Evolutionary conservation across 2,797 vertebrate species (phyloP), one percentile per base, ranked within the genome.

Genomic region (Notolabrus celidotus): DNA sequence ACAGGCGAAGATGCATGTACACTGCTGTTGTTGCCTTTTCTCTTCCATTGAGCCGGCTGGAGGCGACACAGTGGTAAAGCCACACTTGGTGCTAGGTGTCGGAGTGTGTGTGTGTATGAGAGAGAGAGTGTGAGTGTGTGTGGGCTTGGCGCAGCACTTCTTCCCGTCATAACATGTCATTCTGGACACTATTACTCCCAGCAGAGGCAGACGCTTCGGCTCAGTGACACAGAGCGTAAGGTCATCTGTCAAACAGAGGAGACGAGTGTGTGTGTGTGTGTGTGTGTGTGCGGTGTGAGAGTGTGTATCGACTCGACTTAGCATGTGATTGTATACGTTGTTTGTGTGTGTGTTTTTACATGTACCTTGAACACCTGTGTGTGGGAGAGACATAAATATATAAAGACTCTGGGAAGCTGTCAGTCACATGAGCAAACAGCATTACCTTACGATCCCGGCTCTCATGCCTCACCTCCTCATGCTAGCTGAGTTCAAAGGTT

Each of bases 221-320:
- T 83, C 77, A 45, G 80, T 79, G 74, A 86, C 90, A 85, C 75
- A 31, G 52, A 77, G 79, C 67, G 20, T 74, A 49, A 86, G 91
- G 88, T 90, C 89, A 89, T 89, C 89, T 82, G 85, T 90, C 88
- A 90, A 66, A 80, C 73, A 70, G 66, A 76, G 53, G 25, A 62
- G 75, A 42, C 38, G 14, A 71, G 67, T 53, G 75, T 65, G 45
- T 63, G 43, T 11, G 6, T 31, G 47, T n/a, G 12, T 51, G 27
- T 7, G 19, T 43, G 33, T 25, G 38, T 61, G 66, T 67, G 36
- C 27, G 11, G 12, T 53, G 29, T 8, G n/a, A 46, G 31, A 22
- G 38, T 61, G 66, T 67, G 41, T 29, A n/a, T n/a, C 7, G 16
- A 23, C 16, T 17, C 46, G 54, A 55, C 12, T 52, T 51, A 25